Percentiles rank a stretch among this genome's conserved stretches.
These are phyloP conservation scores for Cephus spinipes DNA, from an alignment of 2,888 invertebrate species.

Conservation along the genomic window DNA sequence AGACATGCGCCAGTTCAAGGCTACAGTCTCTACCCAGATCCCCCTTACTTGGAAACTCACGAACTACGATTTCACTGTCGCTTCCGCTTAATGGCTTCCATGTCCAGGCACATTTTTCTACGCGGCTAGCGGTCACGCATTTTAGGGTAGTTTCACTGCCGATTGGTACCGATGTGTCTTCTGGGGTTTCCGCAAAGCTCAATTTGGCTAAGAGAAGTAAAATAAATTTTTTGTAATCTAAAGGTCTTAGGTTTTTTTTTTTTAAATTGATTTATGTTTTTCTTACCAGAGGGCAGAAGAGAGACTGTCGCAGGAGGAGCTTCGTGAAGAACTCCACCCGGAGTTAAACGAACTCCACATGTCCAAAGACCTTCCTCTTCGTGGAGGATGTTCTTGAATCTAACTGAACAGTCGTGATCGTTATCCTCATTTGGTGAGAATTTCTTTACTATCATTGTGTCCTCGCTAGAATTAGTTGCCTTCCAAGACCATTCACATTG, in stretches of 20 bases:
- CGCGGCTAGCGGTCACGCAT: conserved; percentile 56
- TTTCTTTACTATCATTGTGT: conserved; percentile 54
- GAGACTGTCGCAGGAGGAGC: conserved; percentile 62
- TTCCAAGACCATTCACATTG: conserved; percentile 65
- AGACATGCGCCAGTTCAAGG: conserved; percentile 44
- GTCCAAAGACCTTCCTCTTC: conserved; percentile 65
- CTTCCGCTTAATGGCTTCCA: conserved; percentile 51
- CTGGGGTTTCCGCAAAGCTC: conserved; percentile 56
- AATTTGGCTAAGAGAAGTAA: conserved; percentile 50
- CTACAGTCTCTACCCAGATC: conserved; percentile 59
- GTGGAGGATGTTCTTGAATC: conserved; percentile 60
- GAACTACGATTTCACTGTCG: conserved; percentile 41
- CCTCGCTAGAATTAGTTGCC: conserved; percentile 55
- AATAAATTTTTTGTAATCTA: not conserved
- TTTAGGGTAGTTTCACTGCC: conserved; percentile 52
- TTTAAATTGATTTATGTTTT: not conserved
- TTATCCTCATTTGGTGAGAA: conserved; percentile 58
- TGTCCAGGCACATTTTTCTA: conserved; percentile 60
- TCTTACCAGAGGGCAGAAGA: conserved; percentile 58
- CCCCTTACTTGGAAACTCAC: conserved; percentile 57
- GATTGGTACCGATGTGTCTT: conserved; percentile 50
- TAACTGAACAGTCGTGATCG: conserved; percentile 62
- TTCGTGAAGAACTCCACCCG: conserved; percentile 55
- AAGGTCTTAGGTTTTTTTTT: not conserved
- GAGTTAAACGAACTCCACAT: conserved; percentile 58